A percentile compares a stretch with the other conserved stretches of the same genome.
Conservation (phyloP, 2,888 invertebrate species). For the Agriotes lineatus region DNA sequence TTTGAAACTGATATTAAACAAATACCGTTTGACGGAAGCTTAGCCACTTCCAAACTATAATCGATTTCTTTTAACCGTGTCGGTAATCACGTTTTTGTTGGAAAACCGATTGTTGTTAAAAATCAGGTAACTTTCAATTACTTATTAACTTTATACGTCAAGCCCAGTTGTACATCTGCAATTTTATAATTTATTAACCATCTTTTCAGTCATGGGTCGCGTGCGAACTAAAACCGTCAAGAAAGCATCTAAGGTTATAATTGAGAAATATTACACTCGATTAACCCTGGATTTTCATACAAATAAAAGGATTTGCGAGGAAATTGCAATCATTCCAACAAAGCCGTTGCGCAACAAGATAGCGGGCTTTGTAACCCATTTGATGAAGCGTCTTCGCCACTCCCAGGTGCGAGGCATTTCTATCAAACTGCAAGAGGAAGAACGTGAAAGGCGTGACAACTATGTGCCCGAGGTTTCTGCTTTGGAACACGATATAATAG, state of each 20-base stretch:
- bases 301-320: conserved; percentile 99
- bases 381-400: conserved; percentile 98
- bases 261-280: conserved; percentile 99
- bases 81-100: conserved; percentile 50
- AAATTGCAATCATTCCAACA: conserved; percentile 99
- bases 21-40: no score
- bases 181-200: no score
- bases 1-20: no score
- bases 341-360: conserved; percentile 98
- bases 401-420: conserved; percentile 99
- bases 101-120: conserved; percentile 19
- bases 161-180: no score
- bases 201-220: conserved; percentile 84
- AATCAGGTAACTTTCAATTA: conserved; percentile 18
- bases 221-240: conserved; percentile 99
- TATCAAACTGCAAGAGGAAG: conserved; percentile 99
- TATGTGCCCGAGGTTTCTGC: conserved; percentile 98
- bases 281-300: conserved; percentile 98
- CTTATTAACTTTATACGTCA: neutral
- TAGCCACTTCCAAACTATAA: no score
- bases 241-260: conserved; percentile 98
- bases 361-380: conserved; percentile 99
- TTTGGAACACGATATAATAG: conserved; percentile 95
- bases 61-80: no score
- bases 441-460: conserved; percentile 99